Base-by-base conservation (phyloP, 2,797 vertebrate species). In the Prionace glauca region DNA sequence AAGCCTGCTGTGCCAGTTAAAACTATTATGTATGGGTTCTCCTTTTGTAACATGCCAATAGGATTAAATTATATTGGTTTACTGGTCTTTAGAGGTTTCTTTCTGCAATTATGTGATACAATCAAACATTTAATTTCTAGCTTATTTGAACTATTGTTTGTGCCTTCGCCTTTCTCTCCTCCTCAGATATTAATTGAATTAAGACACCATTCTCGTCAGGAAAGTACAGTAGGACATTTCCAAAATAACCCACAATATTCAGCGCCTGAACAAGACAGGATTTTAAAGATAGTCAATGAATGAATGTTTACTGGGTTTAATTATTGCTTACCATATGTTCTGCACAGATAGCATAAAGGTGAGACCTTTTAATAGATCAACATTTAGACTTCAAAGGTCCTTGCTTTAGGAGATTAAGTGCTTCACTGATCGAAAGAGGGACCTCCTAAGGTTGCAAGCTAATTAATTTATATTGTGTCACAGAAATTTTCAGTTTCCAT, bases 271-370 rank as follows among this genome's bases (percentile, higher is more conserved):
- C 16, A 45, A 95, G 56, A 16, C 71, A 77, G 50, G 16, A 32
- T 71, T 95, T 95, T 95, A 95, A 95, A 95, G 93, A 77, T 95
- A 50, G 32, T 60, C 36, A 95, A 2, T 77, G 92, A 74, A 45
- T 95, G 69, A 56, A 56, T 77, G 71, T 95, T 95, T 72, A 74
- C 45, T 60, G 69, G 93, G 16, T 95, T 95, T 95, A 95, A 74
- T 95, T 95, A 95, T 74, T 95, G 93, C 93, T 95, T 95, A 56
- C 93, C 93, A 56, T 95, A 77, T 95, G 93, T 95, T 95, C 93
- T 60, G 93, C 93, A 95, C 11, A 95, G 93, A 95, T 95, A 95
- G 71, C 93, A 95, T 32, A 60, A 95, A 95, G 71, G 93, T 95
- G 69, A 77, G 93, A 95, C 93, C 71, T 74, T 95, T 60, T 50